These are phyloP conservation scores for Metopia argyrocephala DNA, from an alignment of 2,888 invertebrate genomes.

Conservation along the genomic window DNA sequence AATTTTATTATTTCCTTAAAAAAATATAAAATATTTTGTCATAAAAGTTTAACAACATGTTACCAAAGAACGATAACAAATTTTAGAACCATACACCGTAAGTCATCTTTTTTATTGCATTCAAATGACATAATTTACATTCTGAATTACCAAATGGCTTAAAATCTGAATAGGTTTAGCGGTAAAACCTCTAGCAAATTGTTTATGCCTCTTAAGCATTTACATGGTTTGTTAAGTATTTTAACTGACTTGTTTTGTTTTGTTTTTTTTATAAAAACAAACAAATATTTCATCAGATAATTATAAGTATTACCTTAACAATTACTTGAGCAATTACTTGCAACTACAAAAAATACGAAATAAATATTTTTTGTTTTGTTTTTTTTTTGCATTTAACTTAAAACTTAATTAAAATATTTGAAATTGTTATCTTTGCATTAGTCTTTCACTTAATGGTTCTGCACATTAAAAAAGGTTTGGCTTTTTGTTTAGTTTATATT, in stretches of 20 bases:
- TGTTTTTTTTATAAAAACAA: not conserved
- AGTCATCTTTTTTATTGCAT: no score
- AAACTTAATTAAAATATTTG: not conserved
- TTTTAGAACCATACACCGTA: no score
- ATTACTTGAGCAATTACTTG: conserved; percentile 22
- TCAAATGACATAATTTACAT: no score
- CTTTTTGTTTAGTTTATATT: conserved; percentile 6
- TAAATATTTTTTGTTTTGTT: not conserved
- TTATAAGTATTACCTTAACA: no score
- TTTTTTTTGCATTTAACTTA: not conserved
- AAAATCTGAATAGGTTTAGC: not conserved
- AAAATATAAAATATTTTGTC: no score
- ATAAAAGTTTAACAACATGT: no score
- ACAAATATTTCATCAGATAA: conserved; percentile 28
- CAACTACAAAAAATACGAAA: not conserved
- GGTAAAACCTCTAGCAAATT: not conserved
- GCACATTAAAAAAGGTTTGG: conserved; percentile 6
- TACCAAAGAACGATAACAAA: no score
- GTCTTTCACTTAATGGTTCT: conserved; percentile 3
- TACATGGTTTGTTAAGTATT: conserved; percentile 30
- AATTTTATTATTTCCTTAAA: no score
- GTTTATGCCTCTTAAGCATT: conserved; percentile 25
- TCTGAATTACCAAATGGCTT: not conserved
- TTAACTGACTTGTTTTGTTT: not conserved
- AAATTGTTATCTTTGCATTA: not conserved